phyloP scores from a whole-genome alignment of 2,113 vertebrate genomes.

The Esox niger region DNA sequence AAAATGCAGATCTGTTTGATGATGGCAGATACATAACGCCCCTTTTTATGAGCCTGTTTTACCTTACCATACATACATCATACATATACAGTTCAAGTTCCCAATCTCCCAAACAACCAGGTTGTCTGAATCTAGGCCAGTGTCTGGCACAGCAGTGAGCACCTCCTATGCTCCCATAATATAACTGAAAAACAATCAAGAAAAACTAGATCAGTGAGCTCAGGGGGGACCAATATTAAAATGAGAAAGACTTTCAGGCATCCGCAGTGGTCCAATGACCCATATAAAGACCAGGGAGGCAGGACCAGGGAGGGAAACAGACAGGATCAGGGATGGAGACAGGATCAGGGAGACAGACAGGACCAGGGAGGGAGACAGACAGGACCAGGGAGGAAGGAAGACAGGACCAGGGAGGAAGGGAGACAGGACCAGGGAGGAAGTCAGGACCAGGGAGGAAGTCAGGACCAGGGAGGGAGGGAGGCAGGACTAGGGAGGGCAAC shows the following conservation, averaged over 20 bases:
- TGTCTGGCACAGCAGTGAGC: conserved; percentile 11
- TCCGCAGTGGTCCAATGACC: conserved; percentile 53
- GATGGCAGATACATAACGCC: too few species aligned
- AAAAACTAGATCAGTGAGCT: conserved; percentile 50
- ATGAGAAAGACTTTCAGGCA: conserved; percentile 40
- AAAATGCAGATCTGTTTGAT: too few species aligned
- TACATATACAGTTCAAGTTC: too few species aligned
- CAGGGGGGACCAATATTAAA: conserved; percentile 50
- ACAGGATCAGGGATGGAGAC: too few species aligned
- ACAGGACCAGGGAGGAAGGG: too few species aligned
- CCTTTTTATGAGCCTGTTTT: too few species aligned
- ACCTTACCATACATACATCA: too few species aligned
- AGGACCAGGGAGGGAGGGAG: not conserved
- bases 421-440: too few species aligned
- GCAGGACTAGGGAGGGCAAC: too few species aligned
- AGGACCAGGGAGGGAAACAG: too few species aligned
- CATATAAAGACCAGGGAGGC: conserved; percentile 41
- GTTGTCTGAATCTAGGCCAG: conserved; percentile 41
- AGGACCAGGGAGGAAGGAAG: too few species aligned
- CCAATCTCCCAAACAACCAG: not conserved
- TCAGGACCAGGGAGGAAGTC: not conserved
- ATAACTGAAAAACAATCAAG: conserved; percentile 45
- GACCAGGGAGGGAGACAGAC: not conserved
- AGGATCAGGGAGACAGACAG: too few species aligned
- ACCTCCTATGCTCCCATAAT: conserved; percentile 17